Base-by-base conservation (phyloP, 2,888 invertebrate genomes). In the Exocentrus adspersus region DNA sequence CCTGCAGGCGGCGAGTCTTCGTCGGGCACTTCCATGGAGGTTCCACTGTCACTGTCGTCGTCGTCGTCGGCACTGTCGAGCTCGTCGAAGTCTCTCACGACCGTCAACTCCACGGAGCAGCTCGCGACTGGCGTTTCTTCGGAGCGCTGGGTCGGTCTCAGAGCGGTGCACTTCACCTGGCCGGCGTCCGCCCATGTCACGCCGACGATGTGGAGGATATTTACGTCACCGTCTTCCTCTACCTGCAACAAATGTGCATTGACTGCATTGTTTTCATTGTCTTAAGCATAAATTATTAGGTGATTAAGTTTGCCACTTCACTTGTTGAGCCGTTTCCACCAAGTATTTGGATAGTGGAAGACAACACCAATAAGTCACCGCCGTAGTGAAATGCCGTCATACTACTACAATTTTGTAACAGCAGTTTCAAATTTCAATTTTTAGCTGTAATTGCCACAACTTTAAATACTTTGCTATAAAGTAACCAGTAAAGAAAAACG, bases 171-270 rank as follows among this genome's bases (percentile, higher is more conserved):
- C 60, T 73, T 72, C 59, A 81, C 77, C 60, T 74, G 72, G 62
- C 78, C 81, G 60, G 76, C 76, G 65, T 81, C 79, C 56, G 71
- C 72, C 64, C 85, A 83, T 72, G 85, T 84, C 67, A 87, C 85
- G 72, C 85, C 84, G 63, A 83, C 80, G 75, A 90, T 85, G 79
- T 86, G 86, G 69, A 90, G 83, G 73, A 88, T 84, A 77, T 84
- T 85, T 72, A 85, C 84, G 76, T 86, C 86, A 74, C 78, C 82
- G 69, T 83, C 81, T 72, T 82, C 82, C 73, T 85, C 85, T 69
- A 86, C 79, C 86, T 85, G 76, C 56, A 70, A 69, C 59, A 62
- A 63, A 5, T 1, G 30, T 45, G 12, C 28, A 17, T 24, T 21
- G 16, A 9, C n/a, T n/a, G n/a, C n/a, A n/a, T n/a, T n/a, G n/a